Evolutionary conservation across 2,113 vertebrate species (phyloP).

Genomic region (Phycodurus eques): DNA sequence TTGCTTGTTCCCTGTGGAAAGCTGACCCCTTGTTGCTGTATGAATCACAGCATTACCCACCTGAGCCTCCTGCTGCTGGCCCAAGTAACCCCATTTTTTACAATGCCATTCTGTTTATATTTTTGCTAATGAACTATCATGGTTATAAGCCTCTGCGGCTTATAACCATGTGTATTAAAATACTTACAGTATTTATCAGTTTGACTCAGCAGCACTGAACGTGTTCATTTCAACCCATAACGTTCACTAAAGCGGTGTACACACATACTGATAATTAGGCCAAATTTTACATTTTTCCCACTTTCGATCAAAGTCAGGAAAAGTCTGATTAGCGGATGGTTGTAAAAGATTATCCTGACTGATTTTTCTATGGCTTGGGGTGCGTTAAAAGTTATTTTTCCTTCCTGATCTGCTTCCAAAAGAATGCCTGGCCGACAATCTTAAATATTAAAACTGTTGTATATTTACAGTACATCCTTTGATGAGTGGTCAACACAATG

Average conservation of each 20-base stretch:
- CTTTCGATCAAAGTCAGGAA: too few relatives aligned
- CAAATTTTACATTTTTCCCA: too few relatives aligned
- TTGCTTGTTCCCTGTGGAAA: constrained; percentile 41
- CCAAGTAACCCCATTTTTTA: constrained; percentile 25
- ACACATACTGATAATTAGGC: too few relatives aligned
- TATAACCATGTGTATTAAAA: not conserved
- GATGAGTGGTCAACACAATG: too few relatives aligned
- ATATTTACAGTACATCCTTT: not conserved
- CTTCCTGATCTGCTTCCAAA: not conserved
- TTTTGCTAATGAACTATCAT: constrained; percentile 8
- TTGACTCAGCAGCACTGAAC: too few relatives aligned
- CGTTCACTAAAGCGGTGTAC: too few relatives aligned
- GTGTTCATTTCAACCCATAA: too few relatives aligned
- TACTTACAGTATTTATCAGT: too few relatives aligned
- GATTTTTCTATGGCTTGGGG: too few relatives aligned
- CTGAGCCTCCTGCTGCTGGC: constrained; percentile 18
- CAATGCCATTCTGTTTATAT: constrained; percentile 4
- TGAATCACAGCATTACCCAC: constrained; percentile 32
- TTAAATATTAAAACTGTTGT: not conserved
- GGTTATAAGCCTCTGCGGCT: too few relatives aligned
- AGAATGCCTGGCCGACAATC: not conserved
- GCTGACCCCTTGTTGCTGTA: constrained; percentile 33
- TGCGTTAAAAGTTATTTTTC: not conserved
- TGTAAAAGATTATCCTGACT: not conserved
- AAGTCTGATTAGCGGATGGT: too few relatives aligned